Evolutionary conservation across 2,113 vertebrate genomes (phyloP), one percentile per base, ranked within the genome.

Genomic region (Columba livia): DNA sequence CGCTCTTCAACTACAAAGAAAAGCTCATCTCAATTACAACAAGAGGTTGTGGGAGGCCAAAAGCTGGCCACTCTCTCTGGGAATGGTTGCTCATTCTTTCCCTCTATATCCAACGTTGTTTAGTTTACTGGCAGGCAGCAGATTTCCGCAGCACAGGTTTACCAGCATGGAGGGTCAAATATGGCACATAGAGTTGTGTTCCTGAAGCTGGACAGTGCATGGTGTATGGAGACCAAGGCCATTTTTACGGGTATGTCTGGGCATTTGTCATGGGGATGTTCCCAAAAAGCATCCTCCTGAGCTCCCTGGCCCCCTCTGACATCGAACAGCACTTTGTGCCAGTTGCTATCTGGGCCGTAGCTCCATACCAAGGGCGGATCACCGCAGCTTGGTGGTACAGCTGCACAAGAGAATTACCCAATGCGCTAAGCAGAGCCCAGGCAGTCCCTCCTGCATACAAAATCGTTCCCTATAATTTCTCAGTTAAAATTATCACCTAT

Each of bases 191-290:
- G 18, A 31, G 17, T 5, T 65, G 50, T 13, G 18, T 21, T 85
- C 53, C 78, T 65, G 81, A 73, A n/a, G 53, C 70, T 24, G 15
- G 24, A 57, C 9, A 1, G 5, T 2, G 23, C 25, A 44, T 0
- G 0, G 44, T 0, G 0, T 13, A 5, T 38, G 26, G 40, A 71
- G 42, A 65, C n/a, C 16, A 2, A 40, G 36, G 40, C 74, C 50
- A 5, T 51, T 38, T 70, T 32, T n/a, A 28, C 10, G 18, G 61
- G 34, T 60, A 36, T 72, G 87, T 53, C 69, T 75, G 65, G 48
- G 28, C 1, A 0, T 72, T 65, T 79, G 24, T 34, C 47, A 32
- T 4, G 17, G 44, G 53, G 64, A 5, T 36, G 14, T n/a, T 50
- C 57, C 66, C 31, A 65, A 21, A 80, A 82, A n/a, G 28, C 79